Evolutionary conservation across 2,888 invertebrate species (phyloP).

Genomic region (Resseliella maxima): DNA sequence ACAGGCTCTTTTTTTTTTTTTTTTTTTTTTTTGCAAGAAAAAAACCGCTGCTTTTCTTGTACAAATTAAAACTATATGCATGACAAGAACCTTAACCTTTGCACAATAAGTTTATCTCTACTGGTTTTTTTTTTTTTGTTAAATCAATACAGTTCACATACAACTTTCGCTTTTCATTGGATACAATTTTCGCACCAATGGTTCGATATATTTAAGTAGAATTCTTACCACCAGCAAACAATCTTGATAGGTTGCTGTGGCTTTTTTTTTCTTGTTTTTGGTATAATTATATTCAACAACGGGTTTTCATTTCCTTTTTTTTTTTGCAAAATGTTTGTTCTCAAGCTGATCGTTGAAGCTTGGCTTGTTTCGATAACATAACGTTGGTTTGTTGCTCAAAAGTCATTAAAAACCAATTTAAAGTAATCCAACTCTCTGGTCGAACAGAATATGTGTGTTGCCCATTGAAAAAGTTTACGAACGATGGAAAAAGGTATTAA

Average conservation of each 20-base stretch:
- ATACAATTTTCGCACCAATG: not conserved
- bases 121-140: not conserved
- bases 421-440: not conserved
- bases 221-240: conserved; percentile 14
- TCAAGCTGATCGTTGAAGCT: not conserved
- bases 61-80: too few species aligned
- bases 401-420: conserved; percentile 46
- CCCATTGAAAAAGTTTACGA: too few species aligned
- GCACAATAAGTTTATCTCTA: not conserved
- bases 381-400: not conserved
- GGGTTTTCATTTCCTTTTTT: too few species aligned
- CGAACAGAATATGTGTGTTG: not conserved
- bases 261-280: too few species aligned
- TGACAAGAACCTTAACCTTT: conserved; percentile 9
- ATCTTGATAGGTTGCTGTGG: too few species aligned
- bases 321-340: not conserved
- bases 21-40: too few species aligned
- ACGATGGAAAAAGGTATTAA: too few species aligned
- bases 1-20: too few species aligned
- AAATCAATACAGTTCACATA: not conserved
- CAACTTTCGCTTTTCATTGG: not conserved
- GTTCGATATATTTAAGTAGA: not conserved
- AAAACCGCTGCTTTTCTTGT: too few species aligned
- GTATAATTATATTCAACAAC: too few species aligned
- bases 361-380: not conserved